These are phyloP conservation scores for Sarcophaga caerulescens DNA, from an alignment of 2,888 invertebrate genomes.

Conservation along the genomic window DNA sequence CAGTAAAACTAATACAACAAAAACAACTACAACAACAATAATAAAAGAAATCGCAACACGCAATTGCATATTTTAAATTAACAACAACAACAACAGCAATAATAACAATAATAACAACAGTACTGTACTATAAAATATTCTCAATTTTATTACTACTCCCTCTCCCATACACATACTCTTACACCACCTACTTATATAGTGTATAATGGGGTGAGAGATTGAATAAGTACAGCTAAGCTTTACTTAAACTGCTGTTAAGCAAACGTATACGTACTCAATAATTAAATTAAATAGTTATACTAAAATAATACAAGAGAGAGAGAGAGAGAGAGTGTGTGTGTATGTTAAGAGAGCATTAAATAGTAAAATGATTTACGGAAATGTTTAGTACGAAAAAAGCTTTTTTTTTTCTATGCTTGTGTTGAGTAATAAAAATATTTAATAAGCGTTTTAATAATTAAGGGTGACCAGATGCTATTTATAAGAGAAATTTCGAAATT, in stretches of 20 bases:
- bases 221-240: not conserved
- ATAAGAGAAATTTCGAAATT: no score
- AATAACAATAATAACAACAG: conserved; percentile 41
- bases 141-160: not conserved
- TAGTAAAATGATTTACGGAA: no score
- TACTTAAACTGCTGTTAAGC: not conserved
- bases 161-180: conserved; percentile 9
- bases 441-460: no score
- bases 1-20: conserved; percentile 7
- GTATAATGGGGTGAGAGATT: not conserved
- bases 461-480: no score
- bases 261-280: not conserved
- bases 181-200: not conserved
- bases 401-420: no score
- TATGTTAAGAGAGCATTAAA: no score
- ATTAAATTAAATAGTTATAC: not conserved
- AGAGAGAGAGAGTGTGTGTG: no score
- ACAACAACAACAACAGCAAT: conserved; percentile 15
- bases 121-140: conserved; percentile 10
- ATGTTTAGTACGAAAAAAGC: no score
- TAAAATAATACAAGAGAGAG: no score
- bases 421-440: no score
- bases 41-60: conserved; percentile 39
- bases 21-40: conserved; percentile 28
- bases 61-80: conserved; percentile 56